These are phyloP conservation scores for Scolopax bukidnonensis DNA, from an alignment of 2,797 vertebrate species.

Conservation along the genomic window DNA sequence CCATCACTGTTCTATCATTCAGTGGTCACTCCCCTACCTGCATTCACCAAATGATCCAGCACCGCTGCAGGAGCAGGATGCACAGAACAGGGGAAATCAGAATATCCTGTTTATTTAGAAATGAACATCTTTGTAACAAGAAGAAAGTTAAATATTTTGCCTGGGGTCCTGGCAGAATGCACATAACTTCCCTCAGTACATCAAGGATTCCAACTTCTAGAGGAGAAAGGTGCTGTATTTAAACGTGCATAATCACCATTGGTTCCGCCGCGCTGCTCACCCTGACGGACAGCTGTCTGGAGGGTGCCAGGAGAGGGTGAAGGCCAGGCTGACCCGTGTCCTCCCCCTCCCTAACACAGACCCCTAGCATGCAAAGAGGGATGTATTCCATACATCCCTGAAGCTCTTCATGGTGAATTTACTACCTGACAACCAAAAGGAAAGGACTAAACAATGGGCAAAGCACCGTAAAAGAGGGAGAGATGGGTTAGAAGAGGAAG, in stretches of 20 bases:
- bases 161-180: not conserved
- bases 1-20: not conserved
- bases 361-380: not conserved
- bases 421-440: not conserved
- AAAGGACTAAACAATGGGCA: not conserved
- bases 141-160: not conserved
- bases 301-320: not conserved
- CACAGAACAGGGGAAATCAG: not conserved
- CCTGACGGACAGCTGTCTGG: not conserved
- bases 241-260: not conserved
- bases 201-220: not conserved
- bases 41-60: not conserved
- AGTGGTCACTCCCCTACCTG: not conserved
- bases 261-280: not conserved
- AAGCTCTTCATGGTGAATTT: conserved; percentile 39
- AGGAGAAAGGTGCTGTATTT: not conserved
- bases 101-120: not conserved
- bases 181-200: not conserved
- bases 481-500: not conserved
- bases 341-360: not conserved
- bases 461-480: not conserved
- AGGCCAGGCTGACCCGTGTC: not conserved
- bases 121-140: not conserved
- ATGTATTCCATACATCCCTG: not conserved
- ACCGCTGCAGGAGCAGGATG: not conserved